Evolutionary conservation across 2,113 vertebrate species (phyloP).

Genomic region (Hipposideros armiger): DNA sequence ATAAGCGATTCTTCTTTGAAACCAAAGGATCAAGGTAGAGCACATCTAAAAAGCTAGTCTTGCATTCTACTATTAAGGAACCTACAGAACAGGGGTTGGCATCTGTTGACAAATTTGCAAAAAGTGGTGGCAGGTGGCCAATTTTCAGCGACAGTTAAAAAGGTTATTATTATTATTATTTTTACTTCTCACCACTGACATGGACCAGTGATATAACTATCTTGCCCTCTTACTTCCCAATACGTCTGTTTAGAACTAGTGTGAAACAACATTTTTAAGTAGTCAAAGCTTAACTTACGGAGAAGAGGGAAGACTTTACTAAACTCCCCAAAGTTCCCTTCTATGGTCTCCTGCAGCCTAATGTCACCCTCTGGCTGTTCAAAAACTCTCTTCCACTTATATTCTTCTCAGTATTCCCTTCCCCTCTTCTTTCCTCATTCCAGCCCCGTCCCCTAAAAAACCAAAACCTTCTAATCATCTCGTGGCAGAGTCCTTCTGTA

Average conservation of each 20-base stretch:
- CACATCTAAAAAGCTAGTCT: constrained; percentile 43
- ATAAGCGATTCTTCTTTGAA: constrained; percentile 63
- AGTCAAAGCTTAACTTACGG: not conserved
- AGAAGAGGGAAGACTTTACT: not conserved
- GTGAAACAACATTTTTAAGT: not conserved
- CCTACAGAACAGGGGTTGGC: constrained; percentile 73
- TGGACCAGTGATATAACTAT: not conserved
- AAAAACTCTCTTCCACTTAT: not conserved
- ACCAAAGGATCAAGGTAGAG: constrained; percentile 22
- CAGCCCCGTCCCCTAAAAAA: not conserved
- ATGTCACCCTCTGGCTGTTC: not conserved
- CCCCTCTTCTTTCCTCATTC: not conserved
- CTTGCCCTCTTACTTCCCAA: not conserved
- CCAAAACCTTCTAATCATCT: not conserved
- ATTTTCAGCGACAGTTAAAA: constrained; percentile 11
- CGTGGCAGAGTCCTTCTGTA: not conserved
- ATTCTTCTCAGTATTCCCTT: not conserved
- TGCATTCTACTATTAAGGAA: constrained; percentile 13
- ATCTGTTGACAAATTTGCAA: constrained; percentile 55
- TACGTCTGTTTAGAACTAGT: not conserved
- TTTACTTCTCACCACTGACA: not conserved
- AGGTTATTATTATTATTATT: not conserved
- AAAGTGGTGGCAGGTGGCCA: not conserved
- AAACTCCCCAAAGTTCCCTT: not conserved
- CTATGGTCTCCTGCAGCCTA: not conserved